Evolutionary conservation across 1,140 invertebrate genomes (phyloP).

Genomic region (Heliconius nattereri): DNA sequence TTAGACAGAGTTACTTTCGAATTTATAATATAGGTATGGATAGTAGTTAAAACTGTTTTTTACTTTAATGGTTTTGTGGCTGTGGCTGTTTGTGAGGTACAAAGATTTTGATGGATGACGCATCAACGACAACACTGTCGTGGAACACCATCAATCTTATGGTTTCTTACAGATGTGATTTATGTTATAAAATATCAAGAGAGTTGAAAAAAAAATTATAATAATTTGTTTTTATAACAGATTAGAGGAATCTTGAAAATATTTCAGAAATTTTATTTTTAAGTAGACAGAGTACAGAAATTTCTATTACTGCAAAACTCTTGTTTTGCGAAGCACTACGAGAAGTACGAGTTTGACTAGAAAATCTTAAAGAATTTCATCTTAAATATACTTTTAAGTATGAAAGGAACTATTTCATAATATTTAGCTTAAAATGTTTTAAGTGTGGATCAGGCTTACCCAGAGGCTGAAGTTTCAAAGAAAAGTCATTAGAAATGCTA

Average conservation of each 20-base stretch:
- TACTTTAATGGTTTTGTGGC: not conserved
- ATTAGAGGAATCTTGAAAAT: not conserved
- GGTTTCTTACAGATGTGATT: not conserved
- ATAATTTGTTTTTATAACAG: not conserved
- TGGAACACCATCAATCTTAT: conserved; percentile 9
- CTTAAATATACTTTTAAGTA: not conserved
- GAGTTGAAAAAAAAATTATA: not conserved
- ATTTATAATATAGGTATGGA: no score
- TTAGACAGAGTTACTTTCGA: no score
- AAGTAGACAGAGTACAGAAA: not conserved
- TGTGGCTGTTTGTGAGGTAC: not conserved
- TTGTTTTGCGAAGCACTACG: no score
- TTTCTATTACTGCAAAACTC: not conserved
- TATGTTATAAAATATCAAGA: not conserved
- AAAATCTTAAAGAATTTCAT: not conserved
- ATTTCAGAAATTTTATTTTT: no score
- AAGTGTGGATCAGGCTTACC: not conserved
- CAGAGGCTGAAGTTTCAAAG: not conserved
- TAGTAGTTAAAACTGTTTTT: not conserved
- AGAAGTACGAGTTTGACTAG: not conserved
- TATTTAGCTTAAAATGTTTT: conserved; percentile 2
- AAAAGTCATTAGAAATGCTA: conserved; percentile 8
- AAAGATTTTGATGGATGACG: not conserved
- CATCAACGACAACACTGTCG: conserved; percentile 2
- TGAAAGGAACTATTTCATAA: not conserved